Percentiles rank a stretch among this genome's conserved stretches.
Conservation (phyloP, 2,113 vertebrate species). For the Sinocyclocheilus maitianheensis region DNA sequence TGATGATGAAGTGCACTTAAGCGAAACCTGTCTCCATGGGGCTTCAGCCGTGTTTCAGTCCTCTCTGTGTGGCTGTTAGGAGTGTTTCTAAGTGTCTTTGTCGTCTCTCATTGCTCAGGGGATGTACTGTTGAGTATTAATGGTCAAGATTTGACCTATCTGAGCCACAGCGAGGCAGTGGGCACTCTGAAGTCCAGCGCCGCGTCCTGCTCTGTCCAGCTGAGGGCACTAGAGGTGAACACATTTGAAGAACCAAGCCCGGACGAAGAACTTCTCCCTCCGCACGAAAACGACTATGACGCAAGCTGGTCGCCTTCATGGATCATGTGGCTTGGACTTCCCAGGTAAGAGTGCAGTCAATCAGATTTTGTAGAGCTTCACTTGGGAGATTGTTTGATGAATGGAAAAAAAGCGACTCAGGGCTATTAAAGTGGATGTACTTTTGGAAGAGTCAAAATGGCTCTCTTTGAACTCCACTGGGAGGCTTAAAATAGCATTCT, state of each 20-base stretch:
- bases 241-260: conserved; percentile 82
- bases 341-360: conserved; percentile 40
- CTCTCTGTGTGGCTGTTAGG: not conserved
- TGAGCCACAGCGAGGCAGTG: conserved; percentile 95
- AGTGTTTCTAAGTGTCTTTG: conserved; percentile 24
- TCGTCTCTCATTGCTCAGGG: conserved; percentile 71
- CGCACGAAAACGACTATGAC: conserved; percentile 87
- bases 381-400: not conserved
- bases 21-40: not conserved
- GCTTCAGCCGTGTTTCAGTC: not conserved
- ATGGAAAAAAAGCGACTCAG: conserved; percentile 12
- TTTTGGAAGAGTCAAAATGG: conserved; percentile 20
- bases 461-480: conserved; percentile 30
- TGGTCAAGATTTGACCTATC: conserved; percentile 89
- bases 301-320: conserved; percentile 96
- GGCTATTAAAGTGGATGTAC: conserved; percentile 10
- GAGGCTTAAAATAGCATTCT: conserved; percentile 52
- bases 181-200: conserved; percentile 95
- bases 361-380: not conserved
- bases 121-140: conserved; percentile 95
- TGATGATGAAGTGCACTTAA: conserved; percentile 26
- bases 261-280: conserved; percentile 78
- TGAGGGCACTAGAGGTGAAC: conserved; percentile 91
- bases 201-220: conserved; percentile 83
- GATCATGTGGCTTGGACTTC: conserved; percentile 89